Conservation (phyloP, 2,113 vertebrate genomes). For the Antigone vipio region DNA sequence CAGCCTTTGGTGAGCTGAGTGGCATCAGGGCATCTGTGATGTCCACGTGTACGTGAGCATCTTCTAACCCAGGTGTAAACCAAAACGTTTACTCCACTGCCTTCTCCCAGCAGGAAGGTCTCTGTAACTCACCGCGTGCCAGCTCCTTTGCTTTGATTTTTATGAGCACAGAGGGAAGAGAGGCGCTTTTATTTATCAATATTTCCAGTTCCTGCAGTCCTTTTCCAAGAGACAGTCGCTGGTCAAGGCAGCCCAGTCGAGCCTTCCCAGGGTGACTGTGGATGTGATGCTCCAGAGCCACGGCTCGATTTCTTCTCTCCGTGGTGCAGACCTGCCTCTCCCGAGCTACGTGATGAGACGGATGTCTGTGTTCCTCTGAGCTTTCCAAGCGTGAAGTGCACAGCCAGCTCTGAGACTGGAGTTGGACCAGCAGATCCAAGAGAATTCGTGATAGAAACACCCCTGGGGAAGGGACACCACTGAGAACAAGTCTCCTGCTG, state of each 20-base stretch:
- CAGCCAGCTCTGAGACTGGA: constrained; percentile 27
- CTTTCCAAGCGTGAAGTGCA: constrained; percentile 28
- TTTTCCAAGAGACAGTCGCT: not conserved
- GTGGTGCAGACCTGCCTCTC: not conserved
- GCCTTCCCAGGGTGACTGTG: not conserved
- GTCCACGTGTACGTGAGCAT: fast-evolving
- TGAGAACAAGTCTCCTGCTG: not conserved
- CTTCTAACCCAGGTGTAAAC: not conserved
- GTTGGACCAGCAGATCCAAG: not conserved
- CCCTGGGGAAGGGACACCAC: not conserved
- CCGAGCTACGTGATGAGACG: not conserved
- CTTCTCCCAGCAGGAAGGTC: not conserved
- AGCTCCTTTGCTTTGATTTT: not conserved
- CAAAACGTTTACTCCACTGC: not conserved
- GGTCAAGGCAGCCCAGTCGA: not conserved
- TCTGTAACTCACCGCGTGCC: not conserved
- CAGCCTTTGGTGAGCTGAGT: not conserved
- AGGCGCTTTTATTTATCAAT: not conserved
- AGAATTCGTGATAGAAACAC: not conserved
- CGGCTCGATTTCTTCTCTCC: not conserved
- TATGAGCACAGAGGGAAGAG: not conserved
- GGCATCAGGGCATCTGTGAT: not conserved
- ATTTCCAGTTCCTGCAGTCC: not conserved
- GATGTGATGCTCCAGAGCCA: not conserved
- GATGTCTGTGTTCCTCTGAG: constrained; percentile 18